phyloP scores from a whole-genome alignment of 2,113 vertebrate genomes.

The Melanocharis versteri region DNA sequence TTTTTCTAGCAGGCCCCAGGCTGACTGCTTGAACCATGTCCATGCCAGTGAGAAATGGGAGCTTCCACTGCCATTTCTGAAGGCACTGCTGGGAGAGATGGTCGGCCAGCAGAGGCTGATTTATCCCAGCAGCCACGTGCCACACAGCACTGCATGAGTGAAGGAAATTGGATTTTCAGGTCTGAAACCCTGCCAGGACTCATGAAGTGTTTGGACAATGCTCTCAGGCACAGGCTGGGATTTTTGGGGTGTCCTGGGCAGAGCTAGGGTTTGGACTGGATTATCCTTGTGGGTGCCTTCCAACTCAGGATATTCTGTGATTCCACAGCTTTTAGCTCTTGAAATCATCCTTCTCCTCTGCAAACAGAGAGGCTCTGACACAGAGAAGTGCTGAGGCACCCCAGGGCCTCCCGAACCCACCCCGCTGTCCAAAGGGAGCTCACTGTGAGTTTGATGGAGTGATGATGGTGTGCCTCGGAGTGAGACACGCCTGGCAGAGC shows the following conservation, averaged over 20 bases:
- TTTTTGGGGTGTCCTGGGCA: background rate
- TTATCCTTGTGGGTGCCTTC: background rate
- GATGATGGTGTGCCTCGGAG: background rate
- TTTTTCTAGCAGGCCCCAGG: background rate
- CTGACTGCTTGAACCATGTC: background rate
- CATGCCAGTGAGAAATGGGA: background rate
- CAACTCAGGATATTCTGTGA: background rate
- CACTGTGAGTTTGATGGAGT: background rate
- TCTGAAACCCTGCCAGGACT: background rate
- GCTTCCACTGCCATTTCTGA: background rate
- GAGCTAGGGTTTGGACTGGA: background rate
- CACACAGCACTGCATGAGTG: background rate
- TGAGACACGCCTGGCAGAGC: background rate
- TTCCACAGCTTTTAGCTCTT: background rate
- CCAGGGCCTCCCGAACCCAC: background rate
- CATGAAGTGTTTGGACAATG: accelerated
- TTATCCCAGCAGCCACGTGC: background rate
- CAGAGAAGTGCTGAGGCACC: background rate
- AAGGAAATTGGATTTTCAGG: background rate
- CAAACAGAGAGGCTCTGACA: background rate
- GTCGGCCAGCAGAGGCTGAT: background rate
- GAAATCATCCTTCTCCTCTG: background rate
- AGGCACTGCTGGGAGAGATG: background rate
- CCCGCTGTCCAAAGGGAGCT: background rate
- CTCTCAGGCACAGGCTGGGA: background rate